phyloP scores from a whole-genome alignment of 2,113 vertebrate genomes.

The Boulengeromyrus knoepffleri region DNA sequence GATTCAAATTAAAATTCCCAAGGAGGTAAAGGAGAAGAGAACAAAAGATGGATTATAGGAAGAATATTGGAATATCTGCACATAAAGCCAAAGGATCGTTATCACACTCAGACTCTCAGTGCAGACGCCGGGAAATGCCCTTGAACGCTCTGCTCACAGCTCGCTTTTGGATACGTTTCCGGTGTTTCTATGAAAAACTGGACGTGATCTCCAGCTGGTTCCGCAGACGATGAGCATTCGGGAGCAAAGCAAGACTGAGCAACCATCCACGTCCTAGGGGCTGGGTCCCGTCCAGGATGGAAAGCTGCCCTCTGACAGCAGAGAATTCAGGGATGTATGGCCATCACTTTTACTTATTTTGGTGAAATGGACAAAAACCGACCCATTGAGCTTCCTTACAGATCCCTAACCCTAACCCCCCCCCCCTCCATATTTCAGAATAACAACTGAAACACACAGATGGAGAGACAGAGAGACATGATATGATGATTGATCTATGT shows the following conservation, averaged over 20 bases:
- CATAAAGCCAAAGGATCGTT: not conserved
- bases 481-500: not conserved
- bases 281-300: not conserved
- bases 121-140: not conserved
- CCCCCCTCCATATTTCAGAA: slow-evolving; percentile 14
- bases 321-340: not conserved
- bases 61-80: not conserved
- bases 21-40: not conserved
- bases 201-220: not conserved
- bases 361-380: not conserved
- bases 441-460: slow-evolving; percentile 17
- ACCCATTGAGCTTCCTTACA: not conserved
- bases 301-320: not conserved
- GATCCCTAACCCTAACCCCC: not conserved
- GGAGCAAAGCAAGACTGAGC: not conserved
- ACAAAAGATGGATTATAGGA: not conserved
- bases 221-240: not conserved
- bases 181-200: not conserved
- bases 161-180: not conserved
- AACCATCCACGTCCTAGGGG: not conserved
- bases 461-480: slow-evolving; percentile 41
- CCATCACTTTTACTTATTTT: not conserved
- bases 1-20: not conserved
- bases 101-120: not conserved
- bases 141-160: not conserved